Conservation (phyloP, 1,140 invertebrate genomes). For the Globodera ellingtonae region DNA sequence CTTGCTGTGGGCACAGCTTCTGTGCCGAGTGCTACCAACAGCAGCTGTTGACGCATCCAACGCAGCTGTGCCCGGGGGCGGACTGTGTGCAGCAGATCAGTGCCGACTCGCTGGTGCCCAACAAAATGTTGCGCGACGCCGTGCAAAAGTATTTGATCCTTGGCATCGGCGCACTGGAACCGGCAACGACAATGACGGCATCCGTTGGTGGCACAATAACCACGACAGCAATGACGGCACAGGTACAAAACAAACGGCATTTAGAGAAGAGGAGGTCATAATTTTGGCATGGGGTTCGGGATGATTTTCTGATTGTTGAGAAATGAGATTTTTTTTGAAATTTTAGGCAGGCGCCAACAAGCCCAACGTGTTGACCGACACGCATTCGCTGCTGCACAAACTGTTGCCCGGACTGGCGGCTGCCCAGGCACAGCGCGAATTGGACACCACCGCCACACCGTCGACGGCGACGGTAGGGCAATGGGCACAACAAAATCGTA, state of each 20-base stretch:
- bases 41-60: slow-evolving; percentile 77
- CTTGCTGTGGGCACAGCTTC: slow-evolving; percentile 94
- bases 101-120: slow-evolving; percentile 87
- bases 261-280: too few relatives aligned
- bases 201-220: neutral
- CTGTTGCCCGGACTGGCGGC: slow-evolving; percentile 35
- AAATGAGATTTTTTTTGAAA: neutral
- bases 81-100: slow-evolving; percentile 88
- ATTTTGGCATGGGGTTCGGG: too few relatives aligned
- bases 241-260: too few relatives aligned
- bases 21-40: slow-evolving; percentile 88
- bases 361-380: slow-evolving; percentile 19
- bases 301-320: too few relatives aligned
- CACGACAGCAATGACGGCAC: too few relatives aligned
- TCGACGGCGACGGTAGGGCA: neutral
- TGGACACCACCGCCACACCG: slow-evolving; percentile 10
- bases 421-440: slow-evolving; percentile 14
- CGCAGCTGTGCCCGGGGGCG: slow-evolving; percentile 81
- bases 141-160: slow-evolving; percentile 42
- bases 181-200: neutral
- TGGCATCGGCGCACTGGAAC: slow-evolving; percentile 17
- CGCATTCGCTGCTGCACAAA: slow-evolving; percentile 40
- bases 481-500: neutral
- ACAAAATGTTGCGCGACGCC: slow-evolving; percentile 66
- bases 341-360: slow-evolving; percentile 30